phyloP scores from a whole-genome alignment of 2,888 invertebrate genomes.

The Scrobipalpa atriplicella region DNA sequence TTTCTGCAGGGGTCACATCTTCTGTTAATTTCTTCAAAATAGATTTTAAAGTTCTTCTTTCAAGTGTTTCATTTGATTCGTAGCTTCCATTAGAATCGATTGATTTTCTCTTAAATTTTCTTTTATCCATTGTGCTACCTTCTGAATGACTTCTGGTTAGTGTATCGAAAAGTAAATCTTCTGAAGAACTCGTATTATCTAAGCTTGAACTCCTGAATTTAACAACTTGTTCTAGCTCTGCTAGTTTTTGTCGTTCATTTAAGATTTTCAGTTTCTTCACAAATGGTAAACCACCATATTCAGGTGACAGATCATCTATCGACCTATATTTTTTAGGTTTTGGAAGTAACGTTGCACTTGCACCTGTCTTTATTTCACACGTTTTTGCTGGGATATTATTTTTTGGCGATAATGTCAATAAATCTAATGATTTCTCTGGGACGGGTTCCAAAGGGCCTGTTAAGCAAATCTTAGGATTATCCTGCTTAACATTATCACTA shows the following conservation, averaged over 20 bases:
- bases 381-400: slow-evolving; percentile 52
- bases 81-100: slow-evolving; percentile 65
- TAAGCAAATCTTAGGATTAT: slow-evolving; percentile 71
- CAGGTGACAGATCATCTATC: slow-evolving; percentile 94
- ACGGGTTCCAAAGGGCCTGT: slow-evolving; percentile 73
- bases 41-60: slow-evolving; percentile 91
- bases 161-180: slow-evolving; percentile 81
- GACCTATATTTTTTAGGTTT: slow-evolving; percentile 88
- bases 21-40: slow-evolving; percentile 92
- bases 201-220: slow-evolving; percentile 91
- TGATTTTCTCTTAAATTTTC: slow-evolving; percentile 74
- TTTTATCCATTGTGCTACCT: slow-evolving; percentile 88
- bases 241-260: slow-evolving; percentile 93
- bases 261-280: slow-evolving; percentile 94
- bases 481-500: slow-evolving; percentile 64
- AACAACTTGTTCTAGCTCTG: slow-evolving; percentile 90
- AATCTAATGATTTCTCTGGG: slow-evolving; percentile 74
- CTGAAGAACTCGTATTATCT: slow-evolving; percentile 86
- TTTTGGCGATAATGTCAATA: slow-evolving; percentile 70
- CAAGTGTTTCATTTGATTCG: slow-evolving; percentile 90
- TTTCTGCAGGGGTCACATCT: slow-evolving; percentile 78
- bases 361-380: slow-evolving; percentile 54
- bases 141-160: slow-evolving; percentile 91
- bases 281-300: slow-evolving; percentile 93
- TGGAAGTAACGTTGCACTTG: slow-evolving; percentile 54